A percentile compares a stretch with the other conserved stretches of the same genome.
Conservation (phyloP, 2,888 invertebrate genomes). For the Heteropelma amictum region DNA sequence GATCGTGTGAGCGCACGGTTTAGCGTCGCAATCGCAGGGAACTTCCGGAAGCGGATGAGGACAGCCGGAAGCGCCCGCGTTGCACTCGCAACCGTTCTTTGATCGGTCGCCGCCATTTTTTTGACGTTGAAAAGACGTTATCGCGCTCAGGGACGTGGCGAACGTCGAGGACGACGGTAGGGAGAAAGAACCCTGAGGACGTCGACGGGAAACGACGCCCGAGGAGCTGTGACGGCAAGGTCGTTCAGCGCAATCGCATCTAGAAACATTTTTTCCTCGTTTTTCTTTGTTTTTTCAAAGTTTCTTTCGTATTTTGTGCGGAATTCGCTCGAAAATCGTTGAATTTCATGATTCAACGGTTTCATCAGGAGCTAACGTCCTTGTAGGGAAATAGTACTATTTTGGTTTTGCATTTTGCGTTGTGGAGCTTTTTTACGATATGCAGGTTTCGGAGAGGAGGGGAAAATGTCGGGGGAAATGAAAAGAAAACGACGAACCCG, state of each 20-base stretch:
- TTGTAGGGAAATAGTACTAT: too few relatives aligned
- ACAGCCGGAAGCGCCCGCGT: constrained; percentile 52
- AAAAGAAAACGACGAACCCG: too few relatives aligned
- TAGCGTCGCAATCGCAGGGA: constrained; percentile 66
- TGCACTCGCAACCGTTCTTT: constrained; percentile 66
- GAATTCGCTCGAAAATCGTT: too few relatives aligned
- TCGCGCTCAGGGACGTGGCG: constrained; percentile 24
- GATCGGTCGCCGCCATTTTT: constrained; percentile 35
- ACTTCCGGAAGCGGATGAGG: constrained; percentile 53
- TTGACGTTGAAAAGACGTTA: background rate
- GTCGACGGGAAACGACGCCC: constrained; percentile 58
- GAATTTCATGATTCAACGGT: too few relatives aligned
- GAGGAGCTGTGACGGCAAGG: constrained; percentile 68
- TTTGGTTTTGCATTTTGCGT: too few relatives aligned
- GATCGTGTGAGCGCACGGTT: constrained; percentile 70
- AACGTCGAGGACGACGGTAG: constrained; percentile 44
- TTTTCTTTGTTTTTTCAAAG: background rate
- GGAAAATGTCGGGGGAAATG: too few relatives aligned
- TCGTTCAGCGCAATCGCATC: constrained; percentile 72
- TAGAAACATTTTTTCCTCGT: constrained; percentile 50
- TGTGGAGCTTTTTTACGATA: too few relatives aligned
- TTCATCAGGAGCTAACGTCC: too few relatives aligned
- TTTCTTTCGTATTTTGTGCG: background rate
- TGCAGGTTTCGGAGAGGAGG: too few relatives aligned
- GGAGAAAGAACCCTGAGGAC: constrained; percentile 66